Base-by-base conservation (phyloP, 1,140 invertebrate species). In the Phenacoccus solenopsis region DNA sequence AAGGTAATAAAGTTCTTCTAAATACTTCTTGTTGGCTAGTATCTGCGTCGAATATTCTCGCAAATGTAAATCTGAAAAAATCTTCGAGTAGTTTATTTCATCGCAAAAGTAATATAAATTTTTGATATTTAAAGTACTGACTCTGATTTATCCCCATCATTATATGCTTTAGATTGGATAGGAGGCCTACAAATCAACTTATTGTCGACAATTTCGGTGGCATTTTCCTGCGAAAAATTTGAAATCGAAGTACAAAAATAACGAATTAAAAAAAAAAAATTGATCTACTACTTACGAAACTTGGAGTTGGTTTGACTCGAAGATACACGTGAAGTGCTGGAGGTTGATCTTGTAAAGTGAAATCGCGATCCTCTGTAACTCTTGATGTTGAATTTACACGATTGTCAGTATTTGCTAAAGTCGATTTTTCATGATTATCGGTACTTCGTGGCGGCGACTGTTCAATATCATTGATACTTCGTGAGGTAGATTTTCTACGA, bases 21-120 rank as follows among this genome's bases (percentile, higher is more conserved):
- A 87, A 89, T 12, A 88, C 76, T 21, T 83, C 76, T 22, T 78
- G 74, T 73, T 90, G 87, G 0, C 79, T 79, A 0, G 80, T 80
- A 21, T 82, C 76, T 16, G 82, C 80, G 9, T 81, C 81, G 76
- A 88, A 87, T 16, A 88, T 85, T 71, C 82, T 80, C 0, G 86
- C 84, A 76, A 90, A 91, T 12, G 81, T 85, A 71, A 71, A 75
- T 21, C 72, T 75, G 57, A 67, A 74, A 73, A 16, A 1, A 27
- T 24, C 9, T n/a, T 49, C 5, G 16, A 49, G 20, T 5, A 20
- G 20, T 59, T 9, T 59, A 9, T 9, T 10, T n/a, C 9, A 38
- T 10, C 32, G n/a, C 9, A 10, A 10, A n/a, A n/a, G n/a, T n/a
- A 32, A 5, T 32, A n/a, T 9, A n/a, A n/a, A n/a, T n/a, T n/a